phyloP scores from a whole-genome alignment of 2,888 invertebrate species.

The Lasioglossum oenotherae region DNA sequence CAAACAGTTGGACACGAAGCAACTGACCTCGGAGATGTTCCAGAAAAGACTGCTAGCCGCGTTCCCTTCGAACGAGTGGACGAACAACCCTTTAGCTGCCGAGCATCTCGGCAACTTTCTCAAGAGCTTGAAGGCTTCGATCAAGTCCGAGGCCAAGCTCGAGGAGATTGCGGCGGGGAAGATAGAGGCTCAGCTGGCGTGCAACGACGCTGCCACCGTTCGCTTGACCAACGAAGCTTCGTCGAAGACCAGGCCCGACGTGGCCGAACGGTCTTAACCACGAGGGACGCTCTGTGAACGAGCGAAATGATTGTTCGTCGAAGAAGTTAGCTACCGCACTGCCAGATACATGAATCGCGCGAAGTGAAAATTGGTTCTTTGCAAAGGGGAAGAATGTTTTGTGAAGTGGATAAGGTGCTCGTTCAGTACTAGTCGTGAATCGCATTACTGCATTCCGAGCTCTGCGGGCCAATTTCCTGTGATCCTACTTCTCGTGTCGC shows the following conservation, averaged over 20 bases:
- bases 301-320: neutral
- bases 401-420: neutral
- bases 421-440: neutral
- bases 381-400: neutral
- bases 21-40: conserved; percentile 71
- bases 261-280: conserved; percentile 44
- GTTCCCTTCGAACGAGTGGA: conserved; percentile 77
- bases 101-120: conserved; percentile 76
- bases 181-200: conserved; percentile 35
- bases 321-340: conserved; percentile 37
- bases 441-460: neutral
- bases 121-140: conserved; percentile 70
- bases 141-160: conserved; percentile 65
- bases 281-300: neutral
- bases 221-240: conserved; percentile 46
- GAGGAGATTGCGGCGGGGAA: conserved; percentile 50
- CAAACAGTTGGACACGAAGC: conserved; percentile 56
- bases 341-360: conserved; percentile 37
- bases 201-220: conserved; percentile 19
- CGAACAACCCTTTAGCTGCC: conserved; percentile 72
- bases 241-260: conserved; percentile 45
- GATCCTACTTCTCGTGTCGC: neutral
- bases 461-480: neutral
- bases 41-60: conserved; percentile 73
- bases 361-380: neutral